These are phyloP conservation scores for Uromys caudimaculatus DNA, from an alignment of 2,797 vertebrate genomes.

Conservation along the genomic window DNA sequence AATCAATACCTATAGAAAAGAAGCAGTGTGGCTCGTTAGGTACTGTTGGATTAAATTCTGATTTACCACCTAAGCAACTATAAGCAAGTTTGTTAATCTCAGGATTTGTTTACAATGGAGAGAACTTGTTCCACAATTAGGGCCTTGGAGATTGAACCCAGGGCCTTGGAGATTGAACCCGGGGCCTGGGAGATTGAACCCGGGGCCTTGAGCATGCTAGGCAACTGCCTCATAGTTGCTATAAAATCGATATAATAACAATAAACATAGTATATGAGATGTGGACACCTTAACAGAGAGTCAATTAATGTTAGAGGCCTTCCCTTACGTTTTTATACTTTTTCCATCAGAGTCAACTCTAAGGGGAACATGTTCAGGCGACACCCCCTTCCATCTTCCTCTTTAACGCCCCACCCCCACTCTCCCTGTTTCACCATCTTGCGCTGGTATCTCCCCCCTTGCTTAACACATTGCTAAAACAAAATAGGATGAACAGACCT, in stretches of 20 bases:
- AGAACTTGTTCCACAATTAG: slow-evolving; percentile 17
- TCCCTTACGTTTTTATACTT: neutral
- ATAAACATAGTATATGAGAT: slow-evolving; percentile 43
- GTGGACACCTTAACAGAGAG: neutral
- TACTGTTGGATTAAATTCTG: slow-evolving; percentile 48
- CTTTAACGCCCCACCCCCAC: neutral
- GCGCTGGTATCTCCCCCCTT: neutral
- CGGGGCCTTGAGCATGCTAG: neutral
- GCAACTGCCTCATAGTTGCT: slow-evolving; percentile 12
- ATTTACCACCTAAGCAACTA: neutral
- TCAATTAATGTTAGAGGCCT: neutral
- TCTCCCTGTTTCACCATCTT: neutral
- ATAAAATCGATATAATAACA: slow-evolving; percentile 28
- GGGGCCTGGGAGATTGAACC: neutral
- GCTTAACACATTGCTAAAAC: neutral
- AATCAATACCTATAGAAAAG: slow-evolving; percentile 23
- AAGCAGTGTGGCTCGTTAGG: neutral
- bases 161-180: too few species aligned
- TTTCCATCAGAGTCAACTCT: slow-evolving; percentile 11
- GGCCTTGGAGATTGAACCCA: neutral
- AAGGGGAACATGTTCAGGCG: neutral
- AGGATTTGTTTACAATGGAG: slow-evolving; percentile 11
- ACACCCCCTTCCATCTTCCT: slow-evolving; percentile 15
- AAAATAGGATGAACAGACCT: neutral
- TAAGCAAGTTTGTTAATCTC: slow-evolving; percentile 21